Conservation (phyloP, 2,113 vertebrate species). For the Natator depressus region DNA sequence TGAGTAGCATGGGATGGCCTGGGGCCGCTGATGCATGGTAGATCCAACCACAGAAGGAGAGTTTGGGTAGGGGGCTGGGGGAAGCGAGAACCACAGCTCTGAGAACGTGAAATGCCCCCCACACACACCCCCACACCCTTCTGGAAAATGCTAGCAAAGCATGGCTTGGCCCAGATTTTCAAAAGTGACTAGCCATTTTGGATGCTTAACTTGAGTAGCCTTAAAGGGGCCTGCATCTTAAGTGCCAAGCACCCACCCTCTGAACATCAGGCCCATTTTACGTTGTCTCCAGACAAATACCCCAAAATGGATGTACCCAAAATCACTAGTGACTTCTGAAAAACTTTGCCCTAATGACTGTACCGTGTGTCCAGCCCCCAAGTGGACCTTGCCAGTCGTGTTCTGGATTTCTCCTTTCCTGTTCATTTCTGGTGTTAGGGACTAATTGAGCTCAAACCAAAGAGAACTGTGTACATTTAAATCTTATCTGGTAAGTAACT, state of each 20-base stretch:
- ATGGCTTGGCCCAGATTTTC: background rate
- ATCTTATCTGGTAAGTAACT: background rate
- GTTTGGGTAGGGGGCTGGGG: background rate
- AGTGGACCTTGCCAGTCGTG: background rate
- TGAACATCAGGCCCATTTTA: background rate
- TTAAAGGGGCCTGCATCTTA: background rate
- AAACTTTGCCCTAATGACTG: background rate
- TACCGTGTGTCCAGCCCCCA: background rate
- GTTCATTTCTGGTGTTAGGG: accelerated
- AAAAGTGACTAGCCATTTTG: background rate
- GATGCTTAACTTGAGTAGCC: background rate
- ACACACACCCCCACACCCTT: no score
- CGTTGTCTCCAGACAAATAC: background rate
- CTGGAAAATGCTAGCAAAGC: background rate
- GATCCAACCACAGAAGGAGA: background rate
- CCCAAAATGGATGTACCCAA: background rate
- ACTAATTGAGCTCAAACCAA: accelerated
- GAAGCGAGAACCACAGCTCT: background rate
- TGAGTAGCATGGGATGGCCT: background rate
- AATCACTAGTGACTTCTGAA: background rate
- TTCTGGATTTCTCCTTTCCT: accelerated
- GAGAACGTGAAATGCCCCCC: background rate
- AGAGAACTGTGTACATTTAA: background rate
- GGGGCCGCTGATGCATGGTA: background rate
- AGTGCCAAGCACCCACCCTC: background rate